These are phyloP conservation scores for Drosophila triauraria DNA, from an alignment of 1,140 invertebrate genomes.

Conservation along the genomic window DNA sequence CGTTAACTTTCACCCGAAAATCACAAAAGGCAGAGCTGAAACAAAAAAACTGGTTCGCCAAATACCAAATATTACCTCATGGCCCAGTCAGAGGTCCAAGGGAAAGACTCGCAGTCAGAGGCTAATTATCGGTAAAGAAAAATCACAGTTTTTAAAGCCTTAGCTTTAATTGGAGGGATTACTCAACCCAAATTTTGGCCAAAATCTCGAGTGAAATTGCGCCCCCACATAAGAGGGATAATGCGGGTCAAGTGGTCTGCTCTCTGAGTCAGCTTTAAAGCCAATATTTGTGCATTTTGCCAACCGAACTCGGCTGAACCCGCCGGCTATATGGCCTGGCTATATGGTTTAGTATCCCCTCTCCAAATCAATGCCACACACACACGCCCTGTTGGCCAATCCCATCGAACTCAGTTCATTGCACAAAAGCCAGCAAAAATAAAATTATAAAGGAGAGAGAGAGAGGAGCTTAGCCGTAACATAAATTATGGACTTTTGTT, in stretches of 20 bases:
- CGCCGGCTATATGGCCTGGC: not conserved
- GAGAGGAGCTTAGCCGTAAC: conserved; percentile 67
- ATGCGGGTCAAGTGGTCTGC: conserved; percentile 66
- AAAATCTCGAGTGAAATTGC: conserved; percentile 27
- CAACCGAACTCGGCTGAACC: conserved; percentile 22
- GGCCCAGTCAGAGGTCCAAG: conserved; percentile 18
- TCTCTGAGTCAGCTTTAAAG: conserved; percentile 31
- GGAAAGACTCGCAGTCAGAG: conserved; percentile 3
- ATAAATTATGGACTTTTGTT: conserved; percentile 83
- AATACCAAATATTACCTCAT: conserved; percentile 69
- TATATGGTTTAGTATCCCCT: conserved; percentile 11
- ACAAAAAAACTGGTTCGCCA: conserved; percentile 72
- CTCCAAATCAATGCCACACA: conserved; percentile 53
- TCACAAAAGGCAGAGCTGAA: conserved; percentile 16
- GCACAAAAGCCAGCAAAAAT: conserved; percentile 65
- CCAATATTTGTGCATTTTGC: conserved; percentile 23
- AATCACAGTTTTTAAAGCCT: not conserved
- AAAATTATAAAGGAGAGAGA: conserved; percentile 40
- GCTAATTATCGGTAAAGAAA: conserved; percentile 32
- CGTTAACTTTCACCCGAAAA: conserved; percentile 71
- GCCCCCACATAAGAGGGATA: conserved; percentile 32
- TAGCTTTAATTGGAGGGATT: conserved; percentile 24
- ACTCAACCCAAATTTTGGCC: conserved; percentile 19
- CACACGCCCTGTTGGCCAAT: conserved; percentile 54
- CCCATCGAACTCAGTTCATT: conserved; percentile 62